phyloP scores from a whole-genome alignment of 2,797 vertebrate genomes.

The Rhinogobio ventralis region DNA sequence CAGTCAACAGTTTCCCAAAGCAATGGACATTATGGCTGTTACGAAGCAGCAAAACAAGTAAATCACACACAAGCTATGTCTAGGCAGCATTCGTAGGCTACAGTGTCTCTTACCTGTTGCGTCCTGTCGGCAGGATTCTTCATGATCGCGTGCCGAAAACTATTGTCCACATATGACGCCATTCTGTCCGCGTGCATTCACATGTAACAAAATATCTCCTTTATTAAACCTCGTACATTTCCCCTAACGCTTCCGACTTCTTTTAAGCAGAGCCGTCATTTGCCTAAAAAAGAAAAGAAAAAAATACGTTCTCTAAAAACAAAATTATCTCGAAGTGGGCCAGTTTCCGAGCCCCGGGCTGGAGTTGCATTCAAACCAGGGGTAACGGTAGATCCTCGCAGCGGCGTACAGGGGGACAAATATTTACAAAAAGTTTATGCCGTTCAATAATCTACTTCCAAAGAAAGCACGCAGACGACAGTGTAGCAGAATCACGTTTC shows the following conservation, averaged over 20 bases:
- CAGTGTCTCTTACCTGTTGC: slow-evolving; percentile 76
- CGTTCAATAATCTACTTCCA: background rate
- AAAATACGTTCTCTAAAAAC: slow-evolving; percentile 28
- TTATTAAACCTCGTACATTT: slow-evolving; percentile 40
- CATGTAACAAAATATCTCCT: background rate
- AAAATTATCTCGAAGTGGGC: slow-evolving; percentile 47
- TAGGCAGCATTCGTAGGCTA: background rate
- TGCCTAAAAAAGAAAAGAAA: slow-evolving; percentile 29
- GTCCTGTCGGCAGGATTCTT: slow-evolving; percentile 85
- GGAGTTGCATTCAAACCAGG: slow-evolving; percentile 40
- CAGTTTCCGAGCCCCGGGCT: slow-evolving; percentile 59
- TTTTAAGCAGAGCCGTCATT: slow-evolving; percentile 4
- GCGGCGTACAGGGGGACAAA: background rate
- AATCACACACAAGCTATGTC: background rate
- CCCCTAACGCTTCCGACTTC: background rate
- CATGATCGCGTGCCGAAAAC: slow-evolving; percentile 88
- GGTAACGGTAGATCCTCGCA: slow-evolving; percentile 12
- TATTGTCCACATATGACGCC: slow-evolving; percentile 91
- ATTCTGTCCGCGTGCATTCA: slow-evolving; percentile 67
- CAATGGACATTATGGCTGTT: background rate
- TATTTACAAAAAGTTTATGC: background rate
- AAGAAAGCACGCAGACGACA: background rate
- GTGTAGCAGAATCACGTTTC: background rate
- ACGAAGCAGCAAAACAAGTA: background rate
- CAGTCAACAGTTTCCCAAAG: background rate